Conservation (phyloP, 1,140 invertebrate genomes). For the Bathynomus jamesi region DNA sequence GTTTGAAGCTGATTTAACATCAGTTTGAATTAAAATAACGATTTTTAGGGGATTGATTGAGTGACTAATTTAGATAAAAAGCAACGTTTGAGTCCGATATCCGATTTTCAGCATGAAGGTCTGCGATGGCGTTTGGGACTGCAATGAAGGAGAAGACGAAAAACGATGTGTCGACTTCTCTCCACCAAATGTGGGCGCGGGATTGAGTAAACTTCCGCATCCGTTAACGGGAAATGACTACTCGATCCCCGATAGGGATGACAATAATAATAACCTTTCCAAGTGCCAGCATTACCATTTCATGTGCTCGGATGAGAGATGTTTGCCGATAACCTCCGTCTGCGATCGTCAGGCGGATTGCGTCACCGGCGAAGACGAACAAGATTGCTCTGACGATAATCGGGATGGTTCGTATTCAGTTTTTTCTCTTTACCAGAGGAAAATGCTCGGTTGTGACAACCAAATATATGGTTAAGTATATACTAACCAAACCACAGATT, state of each 20-base stretch:
- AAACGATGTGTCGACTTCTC: slow-evolving; percentile 10
- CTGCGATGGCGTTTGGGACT: slow-evolving; percentile 30
- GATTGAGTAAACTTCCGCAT: neutral
- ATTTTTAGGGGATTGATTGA: no score
- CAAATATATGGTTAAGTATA: no score
- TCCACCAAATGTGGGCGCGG: neutral
- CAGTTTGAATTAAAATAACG: no score
- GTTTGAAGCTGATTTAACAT: no score
- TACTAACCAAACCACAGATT: no score
- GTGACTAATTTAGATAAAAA: no score
- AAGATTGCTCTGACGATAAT: slow-evolving; percentile 28
- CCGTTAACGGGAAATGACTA: neutral
- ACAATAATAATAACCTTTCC: no score
- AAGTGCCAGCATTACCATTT: slow-evolving; percentile 16
- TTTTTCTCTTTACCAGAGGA: no score
- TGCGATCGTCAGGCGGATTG: slow-evolving; percentile 26
- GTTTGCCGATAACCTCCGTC: slow-evolving; percentile 16
- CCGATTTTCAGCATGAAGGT: slow-evolving; percentile 19
- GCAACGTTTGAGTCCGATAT: no score
- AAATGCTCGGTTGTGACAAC: no score
- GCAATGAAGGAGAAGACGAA: slow-evolving; percentile 26
- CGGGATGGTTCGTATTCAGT: slow-evolving; percentile 14
- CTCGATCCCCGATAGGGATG: no score
- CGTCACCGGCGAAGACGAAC: slow-evolving; percentile 23
- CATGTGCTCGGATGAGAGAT: slow-evolving; percentile 11